Conservation (phyloP, 2,797 vertebrate species). For the Malurus splendens region DNA sequence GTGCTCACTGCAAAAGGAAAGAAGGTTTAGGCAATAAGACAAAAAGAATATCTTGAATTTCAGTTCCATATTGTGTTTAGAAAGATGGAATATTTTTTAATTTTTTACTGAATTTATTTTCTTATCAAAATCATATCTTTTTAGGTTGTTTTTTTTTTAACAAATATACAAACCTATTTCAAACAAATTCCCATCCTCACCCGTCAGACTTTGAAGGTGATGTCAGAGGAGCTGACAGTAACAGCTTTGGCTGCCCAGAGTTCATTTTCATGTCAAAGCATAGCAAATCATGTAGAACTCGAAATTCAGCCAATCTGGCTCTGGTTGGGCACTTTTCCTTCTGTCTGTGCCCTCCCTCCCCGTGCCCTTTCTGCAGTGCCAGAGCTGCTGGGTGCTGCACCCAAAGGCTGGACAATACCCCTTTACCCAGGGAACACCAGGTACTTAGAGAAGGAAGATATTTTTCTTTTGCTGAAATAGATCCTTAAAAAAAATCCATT, state of each 20-base stretch:
- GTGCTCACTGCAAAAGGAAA: not conserved
- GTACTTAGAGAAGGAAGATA: not conserved
- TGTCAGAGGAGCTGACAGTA: not conserved
- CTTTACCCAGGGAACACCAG: not conserved
- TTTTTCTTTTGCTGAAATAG: not conserved
- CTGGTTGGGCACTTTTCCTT: not conserved
- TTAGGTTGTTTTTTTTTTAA: rapidly evolving
- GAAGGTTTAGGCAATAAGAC: not conserved
- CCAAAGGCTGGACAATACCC: rapidly evolving
- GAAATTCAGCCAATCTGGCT: not conserved
- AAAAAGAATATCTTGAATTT: not conserved
- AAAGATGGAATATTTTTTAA: not conserved
- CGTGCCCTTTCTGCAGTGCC: not conserved
- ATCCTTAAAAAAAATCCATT: not conserved
- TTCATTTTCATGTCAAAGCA: rapidly evolving
- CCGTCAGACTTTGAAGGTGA: not conserved
- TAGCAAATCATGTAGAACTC: not conserved
- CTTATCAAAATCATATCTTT: not conserved
- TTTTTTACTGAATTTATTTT: not conserved
- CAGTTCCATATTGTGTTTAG: not conserved
- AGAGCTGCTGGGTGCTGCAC: not conserved
- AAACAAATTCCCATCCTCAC: not conserved
- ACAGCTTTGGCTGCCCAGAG: not conserved
- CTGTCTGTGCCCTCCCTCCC: not conserved
- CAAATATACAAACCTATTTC: rapidly evolving